These are phyloP conservation scores for Danio jaintianensis DNA, from an alignment of 2,797 vertebrate species.

Conservation along the genomic window DNA sequence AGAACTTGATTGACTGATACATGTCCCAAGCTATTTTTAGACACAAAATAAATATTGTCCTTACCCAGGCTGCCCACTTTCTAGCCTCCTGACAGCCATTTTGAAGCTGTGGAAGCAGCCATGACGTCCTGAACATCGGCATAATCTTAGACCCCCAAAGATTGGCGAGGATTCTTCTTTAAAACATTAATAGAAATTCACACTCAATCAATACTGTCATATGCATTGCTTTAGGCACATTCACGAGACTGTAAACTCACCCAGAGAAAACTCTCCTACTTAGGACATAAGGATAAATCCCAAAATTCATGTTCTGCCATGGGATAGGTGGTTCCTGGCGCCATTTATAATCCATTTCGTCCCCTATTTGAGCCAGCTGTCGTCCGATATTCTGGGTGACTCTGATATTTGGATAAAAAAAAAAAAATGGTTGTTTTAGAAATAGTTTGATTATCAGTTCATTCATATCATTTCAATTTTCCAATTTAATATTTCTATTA, in stretches of 20 bases:
- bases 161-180: conserved; percentile 67
- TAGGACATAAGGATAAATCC: conserved; percentile 66
- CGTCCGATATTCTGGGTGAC: conserved; percentile 76
- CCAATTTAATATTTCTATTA: too few species aligned
- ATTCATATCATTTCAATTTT: not conserved
- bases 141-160: conserved; percentile 61
- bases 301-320: conserved; percentile 57
- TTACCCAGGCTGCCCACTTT: conserved; percentile 72
- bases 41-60: not conserved
- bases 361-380: conserved; percentile 88
- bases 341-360: conserved; percentile 79
- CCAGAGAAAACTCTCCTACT: conserved; percentile 69
- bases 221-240: too few species aligned
- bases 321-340: conserved; percentile 53
- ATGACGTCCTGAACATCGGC: conserved; percentile 66
- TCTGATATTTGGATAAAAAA: conserved; percentile 60
- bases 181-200: not conserved
- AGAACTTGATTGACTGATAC: not conserved
- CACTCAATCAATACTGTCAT: not conserved
- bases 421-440: too few species aligned
- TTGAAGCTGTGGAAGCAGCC: conserved; percentile 62
- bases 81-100: conserved; percentile 63
- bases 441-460: too few species aligned
- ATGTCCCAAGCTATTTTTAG: not conserved
- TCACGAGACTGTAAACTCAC: conserved; percentile 53